Conservation (phyloP, 2,797 vertebrate genomes). For the Sarcoramphus papa region DNA sequence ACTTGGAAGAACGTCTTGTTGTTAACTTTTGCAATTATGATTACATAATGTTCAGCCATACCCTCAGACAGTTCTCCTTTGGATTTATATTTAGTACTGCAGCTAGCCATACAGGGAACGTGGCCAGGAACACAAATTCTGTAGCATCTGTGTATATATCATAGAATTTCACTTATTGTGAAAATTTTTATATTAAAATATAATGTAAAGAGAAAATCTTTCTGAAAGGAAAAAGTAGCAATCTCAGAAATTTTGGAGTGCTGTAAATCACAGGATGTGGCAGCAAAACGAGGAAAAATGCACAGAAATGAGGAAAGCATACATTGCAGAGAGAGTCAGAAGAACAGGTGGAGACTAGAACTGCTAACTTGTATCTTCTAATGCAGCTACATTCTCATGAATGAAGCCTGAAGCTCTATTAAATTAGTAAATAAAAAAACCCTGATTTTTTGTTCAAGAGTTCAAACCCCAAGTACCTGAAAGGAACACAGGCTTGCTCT, state of each 20-base stretch:
- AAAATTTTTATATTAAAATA: background rate
- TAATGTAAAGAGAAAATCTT: background rate
- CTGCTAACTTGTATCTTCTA: background rate
- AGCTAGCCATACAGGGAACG: background rate
- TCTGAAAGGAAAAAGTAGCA: background rate
- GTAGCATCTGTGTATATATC: background rate
- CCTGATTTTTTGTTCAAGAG: constrained; percentile 37
- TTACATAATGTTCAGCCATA: background rate
- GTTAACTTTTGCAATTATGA: background rate
- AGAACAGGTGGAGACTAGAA: background rate
- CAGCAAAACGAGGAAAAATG: background rate
- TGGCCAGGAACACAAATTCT: background rate
- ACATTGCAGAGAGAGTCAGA: background rate
- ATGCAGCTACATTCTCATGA: constrained; percentile 14
- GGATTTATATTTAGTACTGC: background rate
- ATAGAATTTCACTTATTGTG: background rate
- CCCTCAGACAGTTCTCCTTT: background rate
- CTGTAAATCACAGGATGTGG: background rate
- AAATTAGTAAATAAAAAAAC: background rate
- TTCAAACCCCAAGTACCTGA: constrained; percentile 47
- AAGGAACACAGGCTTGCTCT: constrained; percentile 56
- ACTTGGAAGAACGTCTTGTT: background rate
- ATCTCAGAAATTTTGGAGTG: background rate
- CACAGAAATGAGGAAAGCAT: background rate
- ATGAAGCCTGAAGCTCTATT: constrained; percentile 11